Conservation (phyloP, 2,797 vertebrate species). For the Eremophila alpestris region DNA sequence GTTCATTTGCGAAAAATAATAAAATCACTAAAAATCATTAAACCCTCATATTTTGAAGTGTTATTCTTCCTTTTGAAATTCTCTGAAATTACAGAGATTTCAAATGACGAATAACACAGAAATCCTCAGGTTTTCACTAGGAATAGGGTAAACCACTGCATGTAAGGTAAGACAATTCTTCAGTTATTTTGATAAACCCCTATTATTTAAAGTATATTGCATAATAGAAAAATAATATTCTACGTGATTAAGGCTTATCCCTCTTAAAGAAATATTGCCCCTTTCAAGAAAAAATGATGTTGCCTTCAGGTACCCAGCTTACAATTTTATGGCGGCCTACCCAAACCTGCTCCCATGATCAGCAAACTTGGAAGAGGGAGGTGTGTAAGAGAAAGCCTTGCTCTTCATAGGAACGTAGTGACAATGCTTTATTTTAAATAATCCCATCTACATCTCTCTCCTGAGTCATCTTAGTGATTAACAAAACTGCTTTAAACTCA, state of each 20-base stretch:
- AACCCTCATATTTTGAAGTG: neutral
- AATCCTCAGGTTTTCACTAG: neutral
- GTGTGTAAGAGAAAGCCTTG: neutral
- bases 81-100: neutral
- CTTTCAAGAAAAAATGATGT: neutral
- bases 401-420: neutral
- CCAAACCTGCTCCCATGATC: neutral
- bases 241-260: neutral
- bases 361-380: neutral
- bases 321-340: neutral
- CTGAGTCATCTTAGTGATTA: neutral
- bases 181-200: neutral
- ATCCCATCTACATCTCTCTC: neutral
- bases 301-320: neutral
- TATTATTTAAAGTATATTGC: neutral
- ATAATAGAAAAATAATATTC: neutral
- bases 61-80: neutral
- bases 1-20: neutral
- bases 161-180: neutral
- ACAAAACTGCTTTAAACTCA: neutral
- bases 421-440: neutral
- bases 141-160: neutral
- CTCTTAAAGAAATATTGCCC: neutral
- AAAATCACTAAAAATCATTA: neutral
- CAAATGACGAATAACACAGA: neutral